Evolutionary conservation across 2,888 invertebrate species (phyloP).

Genomic region (Cremastinae sp.): DNA sequence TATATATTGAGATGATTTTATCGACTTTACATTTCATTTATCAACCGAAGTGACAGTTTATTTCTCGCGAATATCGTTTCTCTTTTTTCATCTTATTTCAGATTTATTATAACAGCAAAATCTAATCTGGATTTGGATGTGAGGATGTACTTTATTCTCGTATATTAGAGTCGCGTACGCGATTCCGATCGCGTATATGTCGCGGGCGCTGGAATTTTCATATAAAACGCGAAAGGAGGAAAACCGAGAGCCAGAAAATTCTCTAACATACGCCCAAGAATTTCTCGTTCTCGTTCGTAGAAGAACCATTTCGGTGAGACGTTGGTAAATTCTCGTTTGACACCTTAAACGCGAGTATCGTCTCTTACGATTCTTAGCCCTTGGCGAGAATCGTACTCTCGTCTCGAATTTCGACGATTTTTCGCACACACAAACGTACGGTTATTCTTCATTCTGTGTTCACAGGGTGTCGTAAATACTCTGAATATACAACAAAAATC

Average conservation of each 20-base stretch:
- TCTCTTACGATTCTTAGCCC: conserved; percentile 27
- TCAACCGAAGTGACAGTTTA: too few species aligned
- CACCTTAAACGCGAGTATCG: conserved; percentile 46
- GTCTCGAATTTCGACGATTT: conserved; percentile 33
- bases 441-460: not conserved
- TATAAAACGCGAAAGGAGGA: conserved; percentile 26
- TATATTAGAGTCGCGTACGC: not conserved
- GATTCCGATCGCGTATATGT: conserved; percentile 17
- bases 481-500: too few species aligned
- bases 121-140: conserved; percentile 12
- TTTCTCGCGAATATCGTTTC: too few species aligned
- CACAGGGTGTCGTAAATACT: too few species aligned
- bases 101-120: not conserved
- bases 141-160: conserved; percentile 6
- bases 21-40: too few species aligned
- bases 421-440: not conserved
- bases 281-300: conserved; percentile 21
- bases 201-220: conserved; percentile 39
- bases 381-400: conserved; percentile 26
- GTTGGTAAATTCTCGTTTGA: conserved; percentile 44
- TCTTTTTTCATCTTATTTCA: too few species aligned
- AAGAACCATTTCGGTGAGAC: conserved; percentile 25
- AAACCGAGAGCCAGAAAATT: conserved; percentile 10
- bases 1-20: too few species aligned
- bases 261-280: not conserved